A percentile compares a stretch with the other conserved stretches of the same genome.
phyloP scores from a whole-genome alignment of 2,113 vertebrate genomes.

The Nycticebus coucang region DNA sequence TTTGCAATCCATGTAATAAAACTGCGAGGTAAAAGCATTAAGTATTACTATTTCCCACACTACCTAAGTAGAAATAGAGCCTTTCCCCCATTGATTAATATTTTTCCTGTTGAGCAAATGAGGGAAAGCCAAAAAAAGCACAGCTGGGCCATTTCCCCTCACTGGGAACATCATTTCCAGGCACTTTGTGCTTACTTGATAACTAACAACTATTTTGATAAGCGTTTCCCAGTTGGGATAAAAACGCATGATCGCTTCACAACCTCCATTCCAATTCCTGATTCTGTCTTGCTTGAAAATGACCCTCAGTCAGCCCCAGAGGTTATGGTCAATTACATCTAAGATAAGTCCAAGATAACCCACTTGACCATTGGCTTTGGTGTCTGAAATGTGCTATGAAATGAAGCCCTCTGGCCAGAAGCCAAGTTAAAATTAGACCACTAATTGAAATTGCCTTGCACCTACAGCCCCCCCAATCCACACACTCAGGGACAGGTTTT shows the following conservation, averaged over 20 bases:
- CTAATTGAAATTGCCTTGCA: constrained; percentile 64
- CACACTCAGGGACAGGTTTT: constrained; percentile 48
- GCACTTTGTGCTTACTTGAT: constrained; percentile 83
- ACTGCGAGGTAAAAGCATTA: constrained; percentile 38
- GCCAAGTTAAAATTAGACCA: constrained; percentile 70
- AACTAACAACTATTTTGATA: constrained; percentile 85
- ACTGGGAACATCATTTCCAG: constrained; percentile 84
- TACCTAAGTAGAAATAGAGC: constrained; percentile 71
- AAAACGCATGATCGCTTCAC: constrained; percentile 64
- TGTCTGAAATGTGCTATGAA: constrained; percentile 65
- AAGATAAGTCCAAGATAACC: constrained; percentile 44
- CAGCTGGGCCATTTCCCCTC: constrained; percentile 84
- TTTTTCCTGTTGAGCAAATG: constrained; percentile 82
- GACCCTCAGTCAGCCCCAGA: background rate
- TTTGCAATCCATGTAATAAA: constrained; percentile 43
- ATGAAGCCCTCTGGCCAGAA: constrained; percentile 72
- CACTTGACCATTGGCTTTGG: constrained; percentile 53
- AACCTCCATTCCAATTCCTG: constrained; percentile 62
- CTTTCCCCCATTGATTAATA: constrained; percentile 79
- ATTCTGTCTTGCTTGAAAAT: constrained; percentile 68
- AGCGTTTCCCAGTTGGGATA: constrained; percentile 77
- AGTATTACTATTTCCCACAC: constrained; percentile 60
- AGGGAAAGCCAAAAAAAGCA: constrained; percentile 86
- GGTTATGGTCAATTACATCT: too few relatives aligned
- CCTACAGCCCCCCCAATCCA: constrained; percentile 34